Evolutionary conservation across 2,797 vertebrate species (phyloP).

Genomic region (Takifugu rubripes): DNA sequence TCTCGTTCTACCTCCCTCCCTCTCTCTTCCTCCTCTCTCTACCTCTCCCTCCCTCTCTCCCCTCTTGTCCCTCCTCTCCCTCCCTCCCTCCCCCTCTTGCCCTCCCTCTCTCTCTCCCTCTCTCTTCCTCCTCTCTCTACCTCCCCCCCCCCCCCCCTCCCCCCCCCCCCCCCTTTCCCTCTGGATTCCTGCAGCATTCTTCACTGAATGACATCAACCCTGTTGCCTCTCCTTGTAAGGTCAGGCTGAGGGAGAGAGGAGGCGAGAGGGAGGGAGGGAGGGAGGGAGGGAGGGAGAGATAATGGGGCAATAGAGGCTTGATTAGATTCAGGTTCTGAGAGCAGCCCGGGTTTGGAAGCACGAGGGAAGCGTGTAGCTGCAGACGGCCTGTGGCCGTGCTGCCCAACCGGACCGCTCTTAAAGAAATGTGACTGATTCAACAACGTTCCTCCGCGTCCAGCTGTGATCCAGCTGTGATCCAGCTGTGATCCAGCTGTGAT

Average conservation of each 20-base stretch:
- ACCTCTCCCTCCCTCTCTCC: constrained; percentile 30
- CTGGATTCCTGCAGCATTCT: constrained; percentile 83
- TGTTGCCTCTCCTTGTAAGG: constrained; percentile 84
- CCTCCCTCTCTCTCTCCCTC: too few relatives aligned
- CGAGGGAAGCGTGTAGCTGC: constrained; percentile 16
- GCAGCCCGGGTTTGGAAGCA: constrained; percentile 44
- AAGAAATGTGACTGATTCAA: too few relatives aligned
- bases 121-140: not conserved
- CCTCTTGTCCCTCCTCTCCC: constrained; percentile 34
- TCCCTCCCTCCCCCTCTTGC: not conserved
- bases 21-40: too few relatives aligned
- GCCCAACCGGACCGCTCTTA: too few relatives aligned
- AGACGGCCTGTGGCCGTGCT: too few relatives aligned
- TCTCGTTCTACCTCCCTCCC: constrained; percentile 24
- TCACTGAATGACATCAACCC: constrained; percentile 84
- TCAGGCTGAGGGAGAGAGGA: constrained; percentile 73
- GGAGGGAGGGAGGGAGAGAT: constrained; percentile 68
- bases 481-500: too few relatives aligned
- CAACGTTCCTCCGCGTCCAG: too few relatives aligned
- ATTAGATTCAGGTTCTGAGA: constrained; percentile 75
- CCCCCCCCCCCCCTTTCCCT: constrained; percentile 57
- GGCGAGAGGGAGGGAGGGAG: constrained; percentile 64
- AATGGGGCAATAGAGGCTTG: constrained; percentile 69
- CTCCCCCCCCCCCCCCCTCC: too few relatives aligned
- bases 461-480: too few relatives aligned